Base-by-base conservation (phyloP, 2,797 vertebrate species). In the Amazona finschi region DNA sequence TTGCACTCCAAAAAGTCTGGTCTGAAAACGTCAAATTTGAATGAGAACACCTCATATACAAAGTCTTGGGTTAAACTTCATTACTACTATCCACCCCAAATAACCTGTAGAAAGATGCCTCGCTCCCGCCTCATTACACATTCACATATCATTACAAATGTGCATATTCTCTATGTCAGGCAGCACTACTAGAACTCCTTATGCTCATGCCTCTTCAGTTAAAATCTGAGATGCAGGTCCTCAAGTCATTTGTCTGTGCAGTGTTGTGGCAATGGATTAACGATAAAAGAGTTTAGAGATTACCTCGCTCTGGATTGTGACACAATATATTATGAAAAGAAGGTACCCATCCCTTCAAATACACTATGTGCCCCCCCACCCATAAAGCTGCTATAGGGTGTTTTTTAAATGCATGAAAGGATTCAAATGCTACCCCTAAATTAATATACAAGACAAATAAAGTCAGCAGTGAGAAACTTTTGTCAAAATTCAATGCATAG, bases 61-160 rank as follows among this genome's bases (percentile, higher is more conserved):
- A 82, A 79, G 31, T 31, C n/a, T 33, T 38, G 21, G 12, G 18
- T 83, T 69, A 61, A 57, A 52, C 50, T 58, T 87, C 22, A 33
- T 55, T 57, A 21, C 19, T 66, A 28, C 28, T 69, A 36, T 11
- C 16, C n/a, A 64, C 8, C 4, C 17, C 25, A 85, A 82, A 69
- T 22, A 20, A 36, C 6, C 25, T 60, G 30, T n/a, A 75, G 39
- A 74, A 49, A 5, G 27, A 11, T 46, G 14, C 12, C 39, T 62
- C 5, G n/a, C 16, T 87, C 31, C 12, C 9, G 16, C 28, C 43
- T 36, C 28, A 22, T 41, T 52, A 61, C 19, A 52, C 19, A 28
- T 61, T 53, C 50, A 55, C 6, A 58, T 7, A 24, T 1, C 0
- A 1, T 12, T 53, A 53, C 8, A 13, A 28, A n/a, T 4, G 24